These are phyloP conservation scores for Tragopan temminckii DNA, from an alignment of 2,797 vertebrate species.

Conservation along the genomic window DNA sequence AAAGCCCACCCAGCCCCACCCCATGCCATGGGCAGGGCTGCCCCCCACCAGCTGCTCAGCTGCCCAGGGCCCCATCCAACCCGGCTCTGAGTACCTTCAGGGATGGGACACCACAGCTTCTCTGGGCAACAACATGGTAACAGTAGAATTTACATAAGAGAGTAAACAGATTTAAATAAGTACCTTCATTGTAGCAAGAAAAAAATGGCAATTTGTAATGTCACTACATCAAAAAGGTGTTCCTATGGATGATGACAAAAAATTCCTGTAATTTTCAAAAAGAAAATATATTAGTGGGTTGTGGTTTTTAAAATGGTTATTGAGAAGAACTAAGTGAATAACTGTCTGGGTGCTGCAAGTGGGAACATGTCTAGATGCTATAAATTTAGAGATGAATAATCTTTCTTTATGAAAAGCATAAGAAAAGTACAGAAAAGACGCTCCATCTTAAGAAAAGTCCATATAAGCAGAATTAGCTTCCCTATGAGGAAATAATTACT, in stretches of 20 bases:
- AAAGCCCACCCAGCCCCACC: no score
- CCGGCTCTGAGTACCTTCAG: no score
- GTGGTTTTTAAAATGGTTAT: not conserved
- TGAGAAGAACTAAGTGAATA: conserved; percentile 42
- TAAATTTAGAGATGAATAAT: conserved; percentile 75
- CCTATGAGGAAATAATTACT: conserved; percentile 74
- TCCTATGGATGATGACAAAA: not conserved
- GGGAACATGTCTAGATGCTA: conserved; percentile 66
- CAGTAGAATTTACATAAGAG: not conserved
- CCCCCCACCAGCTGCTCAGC: no score
- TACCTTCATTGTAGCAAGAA: not conserved
- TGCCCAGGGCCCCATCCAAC: not conserved
- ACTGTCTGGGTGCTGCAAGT: conserved; percentile 58
- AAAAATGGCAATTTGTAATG: not conserved
- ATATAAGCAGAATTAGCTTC: conserved; percentile 70
- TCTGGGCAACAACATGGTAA: not conserved
- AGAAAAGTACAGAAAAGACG: conserved; percentile 68
- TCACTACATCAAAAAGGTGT: not conserved
- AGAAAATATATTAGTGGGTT: not conserved
- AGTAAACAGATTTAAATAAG: not conserved
- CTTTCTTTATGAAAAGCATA: conserved; percentile 54
- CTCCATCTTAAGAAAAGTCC: conserved; percentile 67
- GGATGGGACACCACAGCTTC: no score
- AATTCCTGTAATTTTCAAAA: not conserved
- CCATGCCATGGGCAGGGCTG: no score